Base-by-base conservation (phyloP, 1,140 invertebrate species). In the Caenorhabditis elegans region DNA sequence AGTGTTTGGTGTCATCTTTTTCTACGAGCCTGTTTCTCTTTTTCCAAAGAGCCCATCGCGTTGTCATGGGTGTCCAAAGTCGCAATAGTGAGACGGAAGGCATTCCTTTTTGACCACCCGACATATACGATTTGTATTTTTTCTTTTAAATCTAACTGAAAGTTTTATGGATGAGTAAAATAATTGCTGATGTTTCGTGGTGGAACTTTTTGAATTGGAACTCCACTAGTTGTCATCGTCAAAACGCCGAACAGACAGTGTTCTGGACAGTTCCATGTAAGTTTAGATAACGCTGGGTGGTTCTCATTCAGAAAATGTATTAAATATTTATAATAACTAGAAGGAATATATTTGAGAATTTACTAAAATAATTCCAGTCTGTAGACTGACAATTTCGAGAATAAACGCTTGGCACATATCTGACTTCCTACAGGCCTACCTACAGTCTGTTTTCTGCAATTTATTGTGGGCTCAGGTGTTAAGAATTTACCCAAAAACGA, bases 171-270 rank as follows among this genome's bases (percentile, higher is more conserved):
- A 70, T 70, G 60, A 70, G 60, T 70, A 70, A 70, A 70, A 70
- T 70, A 22, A 70, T 70, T 39, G 60, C 60, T 70, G 60, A 70
- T 70, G 60, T 70, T 19, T 70, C 60, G 11, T 70, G 60, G 60
- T 70, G 60, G 60, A 70, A 70, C n/a, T 70, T 70, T 39, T 70
- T 70, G 60, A 70, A 70, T n/a, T 70, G 60, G 60, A 70, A 70
- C 39, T 70, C 60, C 60, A 70, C 60, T 10, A 70, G 60, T 70
- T 70, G 60, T 39, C 60, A 70, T 70, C 60, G 60, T 10, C 60
- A 70, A 39, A 70, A 70, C 60, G 26, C 60, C 28, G 60, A 70
- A 11, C 60, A 70, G 60, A 70, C 60, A 39, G 60, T 70, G 60
- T 70, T 70, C 22, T 70, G 60, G 60, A 70, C 60, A 43, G 60